Base-by-base conservation (phyloP, 2,888 invertebrate genomes). In the Euspilapteryx auroguttella region DNA sequence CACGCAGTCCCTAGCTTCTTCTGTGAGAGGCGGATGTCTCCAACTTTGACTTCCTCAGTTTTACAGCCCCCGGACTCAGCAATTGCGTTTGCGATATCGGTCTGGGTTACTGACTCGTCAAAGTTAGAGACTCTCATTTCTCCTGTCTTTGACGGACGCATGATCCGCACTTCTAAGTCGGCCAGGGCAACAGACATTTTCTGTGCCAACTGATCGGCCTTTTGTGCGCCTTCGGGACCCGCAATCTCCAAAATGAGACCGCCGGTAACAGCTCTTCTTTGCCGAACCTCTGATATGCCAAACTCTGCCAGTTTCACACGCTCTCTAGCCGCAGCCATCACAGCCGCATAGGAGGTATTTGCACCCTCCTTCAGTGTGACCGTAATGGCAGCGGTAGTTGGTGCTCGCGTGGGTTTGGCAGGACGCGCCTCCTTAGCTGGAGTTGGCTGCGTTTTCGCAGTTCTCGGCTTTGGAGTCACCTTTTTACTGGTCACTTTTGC, bases 1-100 rank as follows among this genome's bases (percentile, higher is more conserved):
- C 27, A 29, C 4, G 25, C 29, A 3, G 31, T 28, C 1, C 31
- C 30, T n/a, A 33, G 22, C 3, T 17, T 25, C n/a, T n/a, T n/a
- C n/a, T n/a, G n/a, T n/a, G n/a, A n/a, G n/a, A n/a, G n/a, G n/a
- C n/a, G n/a, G n/a, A 3, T 21, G 23, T 23, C 23, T 8, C 23
- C 23, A 5, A 23, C 23, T 11, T 23, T 23, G 5, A 23, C 7
- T 7, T 20, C 20, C 5, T 5, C 20, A 20, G 8, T 5, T 7
- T 5, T 7, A 20, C 20, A 20, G 20, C 23, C 11, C 7, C 23
- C 6, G 5, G 23, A 6, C 7, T 23, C 11, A 23, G 11, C 23
- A 23, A 23, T 11, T 11, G 23, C 23, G 11, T 8, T n/a, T 23
- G 23, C 23, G 7, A 23, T 23, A 11, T 23, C 23, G 5, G 5